phyloP scores from a whole-genome alignment of 2,797 vertebrate genomes.

The Gymnodraco acuticeps region DNA sequence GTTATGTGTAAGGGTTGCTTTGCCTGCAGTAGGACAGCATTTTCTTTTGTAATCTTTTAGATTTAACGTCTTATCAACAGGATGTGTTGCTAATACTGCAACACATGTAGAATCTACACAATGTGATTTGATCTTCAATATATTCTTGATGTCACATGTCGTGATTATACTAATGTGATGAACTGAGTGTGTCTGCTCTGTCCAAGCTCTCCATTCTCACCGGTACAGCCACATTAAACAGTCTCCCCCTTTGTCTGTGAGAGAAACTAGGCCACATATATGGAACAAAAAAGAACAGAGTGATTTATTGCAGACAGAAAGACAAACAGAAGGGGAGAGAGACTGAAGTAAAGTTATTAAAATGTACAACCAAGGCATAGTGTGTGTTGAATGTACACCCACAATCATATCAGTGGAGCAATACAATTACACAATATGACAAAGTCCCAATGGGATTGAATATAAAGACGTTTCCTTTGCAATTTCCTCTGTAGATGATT shows the following conservation, averaged over 20 bases:
- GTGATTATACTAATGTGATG: background rate
- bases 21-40: too few species aligned
- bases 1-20: background rate
- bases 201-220: slow-evolving; percentile 24
- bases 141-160: background rate
- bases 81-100: background rate
- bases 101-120: too few species aligned
- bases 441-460: slow-evolving; percentile 35
- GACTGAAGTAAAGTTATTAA: background rate
- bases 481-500: slow-evolving; percentile 5
- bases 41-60: too few species aligned
- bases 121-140: background rate
- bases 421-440: slow-evolving; percentile 21
- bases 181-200: slow-evolving; percentile 20
- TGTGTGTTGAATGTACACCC: slow-evolving; percentile 16
- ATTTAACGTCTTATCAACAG: too few species aligned
- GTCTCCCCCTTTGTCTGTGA: slow-evolving; percentile 42
- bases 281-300: slow-evolving; percentile 3
- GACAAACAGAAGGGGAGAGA: background rate
- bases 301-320: background rate
- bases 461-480: too few species aligned
- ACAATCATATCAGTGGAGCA: slow-evolving; percentile 14
- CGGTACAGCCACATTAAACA: slow-evolving; percentile 18
- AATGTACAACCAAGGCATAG: background rate
- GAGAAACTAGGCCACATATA: slow-evolving; percentile 47